Base-by-base conservation (phyloP, 2,888 invertebrate species). In the Agrotis puta region DNA sequence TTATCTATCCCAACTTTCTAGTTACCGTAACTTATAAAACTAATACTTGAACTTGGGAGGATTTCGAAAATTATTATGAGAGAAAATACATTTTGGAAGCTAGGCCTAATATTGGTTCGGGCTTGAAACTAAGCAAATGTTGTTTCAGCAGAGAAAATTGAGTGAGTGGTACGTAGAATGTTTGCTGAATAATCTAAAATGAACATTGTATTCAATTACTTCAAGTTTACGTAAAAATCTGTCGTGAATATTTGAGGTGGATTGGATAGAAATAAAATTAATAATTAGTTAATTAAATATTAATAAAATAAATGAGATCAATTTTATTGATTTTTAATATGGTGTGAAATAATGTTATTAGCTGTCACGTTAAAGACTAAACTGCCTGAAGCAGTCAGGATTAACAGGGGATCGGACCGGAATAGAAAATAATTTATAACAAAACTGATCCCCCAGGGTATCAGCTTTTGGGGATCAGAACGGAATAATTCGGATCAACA, bases 1-100 rank as follows among this genome's bases (percentile, higher is more conserved):
- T 72, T 63, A 79, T 72, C 64, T 54, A 58, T 20, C 14, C 27
- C 11, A 66, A 76, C 48, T 77, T 79, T 72, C 58, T 57, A 79
- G 79, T 58, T 79, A 74, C 66, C 58, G 39, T 65, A 66, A 67
- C 79, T 65, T 27, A 65, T 69, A 53, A 54, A 69, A 66, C 53
- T 70, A 76, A 72, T 65, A 57, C 27, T 57, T 54, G 20, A 57
- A 72, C 51, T 43, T 66, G 27, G 24, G 48, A 66, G 22, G 70
- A 61, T 66, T 80, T 54, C 51, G 66, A 59, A 74, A 54, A 74
- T 65, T n/a, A 69, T 54, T 65, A 45, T 51, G 63, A 9, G 39
- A 54, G 24, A 66, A 47, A n/a, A 53, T 20, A 69, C 18, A 59
- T 72, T 74, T 78, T 61, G 3, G 45, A 50, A 39, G 51, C 56